Percentiles rank a stretch among this genome's conserved stretches.
phyloP scores from a whole-genome alignment of 2,113 vertebrate genomes.

The Rhodinocichla rosea region DNA sequence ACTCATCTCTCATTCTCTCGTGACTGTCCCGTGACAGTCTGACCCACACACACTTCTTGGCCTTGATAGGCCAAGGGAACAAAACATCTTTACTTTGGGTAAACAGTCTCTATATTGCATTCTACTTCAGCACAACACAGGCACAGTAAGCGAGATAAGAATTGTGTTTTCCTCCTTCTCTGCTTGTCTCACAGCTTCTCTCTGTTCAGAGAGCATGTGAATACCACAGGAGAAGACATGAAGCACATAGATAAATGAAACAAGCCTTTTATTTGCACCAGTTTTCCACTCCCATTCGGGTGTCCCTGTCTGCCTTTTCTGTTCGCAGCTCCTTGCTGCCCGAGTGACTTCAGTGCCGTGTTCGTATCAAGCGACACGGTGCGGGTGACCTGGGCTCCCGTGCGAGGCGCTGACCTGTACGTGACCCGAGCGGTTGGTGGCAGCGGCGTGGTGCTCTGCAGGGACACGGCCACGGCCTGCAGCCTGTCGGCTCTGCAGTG shows the following conservation, averaged over 20 bases:
- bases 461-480: constrained; percentile 80
- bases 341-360: constrained; percentile 71
- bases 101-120: no score
- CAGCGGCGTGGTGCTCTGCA: constrained; percentile 70
- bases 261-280: neutral
- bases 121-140: no score
- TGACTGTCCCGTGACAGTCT: no score
- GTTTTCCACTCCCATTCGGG: neutral
- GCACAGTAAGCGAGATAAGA: no score
- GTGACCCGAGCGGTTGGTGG: constrained; percentile 75
- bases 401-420: constrained; percentile 86
- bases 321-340: constrained; percentile 87
- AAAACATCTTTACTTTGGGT: no score
- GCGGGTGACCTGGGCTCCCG: constrained; percentile 81
- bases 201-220: no score
- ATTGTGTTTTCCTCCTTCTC: no score
- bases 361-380: constrained; percentile 82
- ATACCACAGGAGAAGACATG: neutral
- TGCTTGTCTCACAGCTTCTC: no score
- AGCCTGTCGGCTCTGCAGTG: constrained; percentile 83
- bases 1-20: no score
- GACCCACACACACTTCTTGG: no score
- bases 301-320: neutral
- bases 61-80: no score
- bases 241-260: neutral